Base-by-base conservation (phyloP, 2,797 vertebrate genomes). In the Trachurus trachurus region DNA sequence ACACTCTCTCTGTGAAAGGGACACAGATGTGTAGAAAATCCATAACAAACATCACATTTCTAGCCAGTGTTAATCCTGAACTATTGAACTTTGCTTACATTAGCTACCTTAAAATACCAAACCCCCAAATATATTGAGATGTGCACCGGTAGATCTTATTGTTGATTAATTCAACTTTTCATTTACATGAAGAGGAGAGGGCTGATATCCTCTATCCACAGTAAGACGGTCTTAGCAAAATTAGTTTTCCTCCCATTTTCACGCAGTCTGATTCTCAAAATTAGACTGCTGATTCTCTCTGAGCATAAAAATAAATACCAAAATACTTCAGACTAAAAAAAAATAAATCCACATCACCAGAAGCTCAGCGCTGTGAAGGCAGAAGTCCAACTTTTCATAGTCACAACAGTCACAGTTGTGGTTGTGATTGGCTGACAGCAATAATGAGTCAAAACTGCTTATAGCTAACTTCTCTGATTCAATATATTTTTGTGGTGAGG, bases 1-100 rank as follows among this genome's bases (percentile, higher is more conserved):
- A 40, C 58, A 50, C 2, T 61, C 39, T 61, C 39, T 76, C 19
- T 69, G 62, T 61, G 73, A 66, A 8, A 76, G 34, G 39, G 50
- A 50, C 2, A 29, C 34, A 52, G 61, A 71, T 54, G 29, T 82
- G 44, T 34, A 47, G 29, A 10, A 63, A 63, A 54, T 19, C 42
- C 7, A 56, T 21, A 37, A 74, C 49, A 66, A 11, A 39, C 21
- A 67, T 59, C 22, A 40, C 40, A 50, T 50, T 60, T 39, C 16
- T 22, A 29, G 52, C 29, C 39, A 57, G n/a, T 16, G 7, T 37
- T 37, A 37, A 37, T 1, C 34, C 34, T 4, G 19, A 50, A 9
- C 5, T 37, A 1, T 40, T 29, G 10, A 17, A 22, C 17, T 62
- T 66, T 21, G 17, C 21, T 17, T 12, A 47, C n/a, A 47, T 53